phyloP scores from a whole-genome alignment of 1,140 invertebrate genomes.

The Magallana angulata region DNA sequence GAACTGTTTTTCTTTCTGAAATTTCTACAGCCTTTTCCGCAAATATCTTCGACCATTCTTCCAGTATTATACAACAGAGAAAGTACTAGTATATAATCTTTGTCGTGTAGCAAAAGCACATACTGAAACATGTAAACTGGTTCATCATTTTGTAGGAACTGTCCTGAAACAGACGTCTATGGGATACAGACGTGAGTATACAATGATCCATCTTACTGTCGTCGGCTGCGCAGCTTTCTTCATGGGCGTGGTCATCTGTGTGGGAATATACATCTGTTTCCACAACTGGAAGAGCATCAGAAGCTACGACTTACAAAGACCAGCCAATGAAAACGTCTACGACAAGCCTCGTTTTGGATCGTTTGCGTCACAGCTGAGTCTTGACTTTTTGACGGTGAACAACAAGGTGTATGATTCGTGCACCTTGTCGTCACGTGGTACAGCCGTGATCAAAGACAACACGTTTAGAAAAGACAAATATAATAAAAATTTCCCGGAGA shows the following conservation, averaged over 20 bases:
- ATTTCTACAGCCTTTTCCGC: too few relatives aligned
- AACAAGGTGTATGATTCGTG: slow-evolving; percentile 56
- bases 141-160: slow-evolving; percentile 7
- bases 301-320: slow-evolving; percentile 51
- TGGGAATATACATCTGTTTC: slow-evolving; percentile 64
- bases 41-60: too few relatives aligned
- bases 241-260: slow-evolving; percentile 63
- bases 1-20: too few relatives aligned
- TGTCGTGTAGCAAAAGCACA: too few relatives aligned
- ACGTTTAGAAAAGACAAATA: slow-evolving; percentile 42
- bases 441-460: not conserved
- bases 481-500: slow-evolving; percentile 15
- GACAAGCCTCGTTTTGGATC: slow-evolving; percentile 52
- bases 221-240: slow-evolving; percentile 62
- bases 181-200: slow-evolving; percentile 36
- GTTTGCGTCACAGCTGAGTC: slow-evolving; percentile 57
- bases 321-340: slow-evolving; percentile 46
- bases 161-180: not conserved
- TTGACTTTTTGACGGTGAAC: slow-evolving; percentile 58
- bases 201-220: slow-evolving; percentile 64
- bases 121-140: too few relatives aligned
- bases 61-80: too few relatives aligned
- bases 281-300: slow-evolving; percentile 56
- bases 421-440: slow-evolving; percentile 45
- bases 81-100: too few relatives aligned